Conservation (phyloP, 1,140 invertebrate genomes). For the Ceratosolen solmsi region DNA sequence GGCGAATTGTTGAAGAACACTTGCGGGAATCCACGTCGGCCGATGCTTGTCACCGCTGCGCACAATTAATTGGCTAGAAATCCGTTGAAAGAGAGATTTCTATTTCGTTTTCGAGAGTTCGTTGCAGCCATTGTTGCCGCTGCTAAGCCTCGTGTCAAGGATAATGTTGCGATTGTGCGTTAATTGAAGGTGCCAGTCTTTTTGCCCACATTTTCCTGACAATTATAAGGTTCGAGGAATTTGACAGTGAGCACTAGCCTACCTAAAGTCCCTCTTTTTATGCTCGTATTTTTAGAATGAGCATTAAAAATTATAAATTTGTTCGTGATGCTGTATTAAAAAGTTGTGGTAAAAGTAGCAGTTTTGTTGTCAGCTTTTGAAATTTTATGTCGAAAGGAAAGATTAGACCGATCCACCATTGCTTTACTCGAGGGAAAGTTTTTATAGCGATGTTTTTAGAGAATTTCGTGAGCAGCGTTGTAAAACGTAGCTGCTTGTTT, state of each 20-base stretch:
- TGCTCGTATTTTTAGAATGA: background rate
- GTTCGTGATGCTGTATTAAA: background rate
- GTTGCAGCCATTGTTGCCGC: too few species aligned
- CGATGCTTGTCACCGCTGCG: background rate
- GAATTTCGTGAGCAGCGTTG: background rate
- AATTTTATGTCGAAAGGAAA: conserved; percentile 10
- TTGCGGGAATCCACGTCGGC: background rate
- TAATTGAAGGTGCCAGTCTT: background rate
- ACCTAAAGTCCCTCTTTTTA: background rate
- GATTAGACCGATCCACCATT: background rate
- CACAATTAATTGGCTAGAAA: background rate
- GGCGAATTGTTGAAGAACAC: background rate
- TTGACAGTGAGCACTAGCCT: background rate
- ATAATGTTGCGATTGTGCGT: background rate
- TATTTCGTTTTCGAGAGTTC: too few species aligned
- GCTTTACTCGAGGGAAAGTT: background rate
- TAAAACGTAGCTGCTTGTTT: background rate
- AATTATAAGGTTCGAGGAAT: background rate
- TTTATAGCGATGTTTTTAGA: conserved; percentile 7
- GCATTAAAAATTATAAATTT: background rate
- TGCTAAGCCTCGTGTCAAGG: background rate
- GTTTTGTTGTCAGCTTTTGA: background rate
- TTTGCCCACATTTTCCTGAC: background rate
- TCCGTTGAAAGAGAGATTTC: too few species aligned
- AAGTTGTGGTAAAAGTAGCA: background rate